Evolutionary conservation across 2,113 vertebrate species (phyloP).

Genomic region (Brachypodius melanocephalos): DNA sequence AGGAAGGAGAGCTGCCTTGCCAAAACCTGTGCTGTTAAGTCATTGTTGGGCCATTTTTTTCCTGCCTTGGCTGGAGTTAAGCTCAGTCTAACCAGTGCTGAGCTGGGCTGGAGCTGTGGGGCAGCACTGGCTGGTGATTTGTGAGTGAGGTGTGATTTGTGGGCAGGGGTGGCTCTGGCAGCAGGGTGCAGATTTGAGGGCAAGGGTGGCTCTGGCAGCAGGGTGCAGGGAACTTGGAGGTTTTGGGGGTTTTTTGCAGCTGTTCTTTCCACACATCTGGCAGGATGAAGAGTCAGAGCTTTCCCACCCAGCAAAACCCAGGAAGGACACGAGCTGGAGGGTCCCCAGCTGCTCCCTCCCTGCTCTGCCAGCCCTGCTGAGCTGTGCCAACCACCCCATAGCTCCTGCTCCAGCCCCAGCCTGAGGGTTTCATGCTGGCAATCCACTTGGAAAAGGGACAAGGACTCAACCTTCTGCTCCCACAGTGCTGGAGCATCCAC

Average conservation of each 20-base stretch:
- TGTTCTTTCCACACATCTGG: background rate
- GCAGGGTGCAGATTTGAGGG: background rate
- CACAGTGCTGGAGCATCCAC: background rate
- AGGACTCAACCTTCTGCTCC: background rate
- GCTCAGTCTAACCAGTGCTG: background rate
- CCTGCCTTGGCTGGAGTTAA: background rate
- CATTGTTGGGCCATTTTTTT: rapidly evolving
- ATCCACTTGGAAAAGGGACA: background rate
- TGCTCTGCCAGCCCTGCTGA: background rate
- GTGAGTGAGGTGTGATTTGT: background rate
- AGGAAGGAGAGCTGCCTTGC: background rate
- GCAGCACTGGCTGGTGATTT: rapidly evolving
- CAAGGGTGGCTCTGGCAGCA: background rate
- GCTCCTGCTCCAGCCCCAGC: background rate
- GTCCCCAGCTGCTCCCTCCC: background rate
- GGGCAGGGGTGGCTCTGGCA: background rate
- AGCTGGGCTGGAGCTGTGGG: rapidly evolving
- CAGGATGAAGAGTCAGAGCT: background rate
- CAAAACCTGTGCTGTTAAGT: rapidly evolving
- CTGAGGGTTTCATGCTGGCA: rapidly evolving
- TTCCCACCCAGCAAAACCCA: background rate
- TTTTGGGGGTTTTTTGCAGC: background rate
- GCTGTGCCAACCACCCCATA: background rate
- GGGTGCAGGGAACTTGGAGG: background rate
- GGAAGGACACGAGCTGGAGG: background rate